A percentile compares a stretch with the other conserved stretches of the same genome.
These are phyloP conservation scores for Periparus ater DNA, from an alignment of 2,797 vertebrate species.

Conservation along the genomic window DNA sequence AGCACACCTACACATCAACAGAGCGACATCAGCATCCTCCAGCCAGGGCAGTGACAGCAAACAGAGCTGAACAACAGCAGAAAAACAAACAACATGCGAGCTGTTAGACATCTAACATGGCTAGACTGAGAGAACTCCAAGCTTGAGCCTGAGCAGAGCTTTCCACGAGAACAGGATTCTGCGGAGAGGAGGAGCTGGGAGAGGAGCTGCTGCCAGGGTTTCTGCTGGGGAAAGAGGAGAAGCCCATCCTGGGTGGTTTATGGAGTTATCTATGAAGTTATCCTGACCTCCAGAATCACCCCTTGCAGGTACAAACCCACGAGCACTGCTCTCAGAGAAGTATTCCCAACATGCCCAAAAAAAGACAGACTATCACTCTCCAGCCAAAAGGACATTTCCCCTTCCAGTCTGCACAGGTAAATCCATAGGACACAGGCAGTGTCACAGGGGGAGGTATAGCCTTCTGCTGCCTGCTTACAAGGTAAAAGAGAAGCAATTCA, in stretches of 20 bases:
- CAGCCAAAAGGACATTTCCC: neutral
- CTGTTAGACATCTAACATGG: neutral
- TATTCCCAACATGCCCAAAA: rapidly evolving
- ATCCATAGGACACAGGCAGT: neutral
- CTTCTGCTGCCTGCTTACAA: neutral
- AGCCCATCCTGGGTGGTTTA: neutral
- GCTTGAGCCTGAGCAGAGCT: neutral
- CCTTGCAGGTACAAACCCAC: neutral
- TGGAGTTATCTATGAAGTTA: neutral
- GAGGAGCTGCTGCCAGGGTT: neutral
- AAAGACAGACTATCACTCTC: neutral
- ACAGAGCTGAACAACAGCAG: neutral
- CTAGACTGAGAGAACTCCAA: neutral
- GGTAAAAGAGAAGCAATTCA: neutral
- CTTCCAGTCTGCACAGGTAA: neutral
- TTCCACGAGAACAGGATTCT: neutral
- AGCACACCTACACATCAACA: rapidly evolving
- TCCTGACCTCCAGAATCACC: neutral
- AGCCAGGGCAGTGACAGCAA: neutral
- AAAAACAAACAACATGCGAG: rapidly evolving
- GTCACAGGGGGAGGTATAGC: rapidly evolving
- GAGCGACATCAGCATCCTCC: neutral
- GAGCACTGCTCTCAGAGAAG: rapidly evolving
- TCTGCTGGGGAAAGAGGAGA: neutral
- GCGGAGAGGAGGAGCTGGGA: neutral